Evolutionary conservation across 1,140 invertebrate species (phyloP).

Genomic region (Philotrypesis tridentata): DNA sequence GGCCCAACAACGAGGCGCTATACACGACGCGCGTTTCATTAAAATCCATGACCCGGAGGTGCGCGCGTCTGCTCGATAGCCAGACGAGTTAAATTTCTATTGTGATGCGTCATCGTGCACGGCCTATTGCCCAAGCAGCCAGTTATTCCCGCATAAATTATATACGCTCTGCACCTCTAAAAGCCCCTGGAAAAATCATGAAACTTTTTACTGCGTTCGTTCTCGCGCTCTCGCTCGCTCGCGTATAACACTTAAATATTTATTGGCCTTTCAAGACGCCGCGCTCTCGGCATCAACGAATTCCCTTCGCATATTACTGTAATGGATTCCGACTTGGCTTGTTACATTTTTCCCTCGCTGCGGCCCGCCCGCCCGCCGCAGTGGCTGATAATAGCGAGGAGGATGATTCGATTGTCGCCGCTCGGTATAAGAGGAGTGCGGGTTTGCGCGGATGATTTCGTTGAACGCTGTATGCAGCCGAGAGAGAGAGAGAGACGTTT

Average conservation of each 20-base stretch:
- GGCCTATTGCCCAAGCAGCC: neutral
- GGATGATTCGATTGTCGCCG: too few species aligned
- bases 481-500: too few species aligned
- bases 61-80: neutral
- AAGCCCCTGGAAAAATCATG: neutral
- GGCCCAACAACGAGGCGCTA: too few species aligned
- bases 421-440: too few species aligned
- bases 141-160: constrained; percentile 10
- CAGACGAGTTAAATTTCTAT: constrained; percentile 1
- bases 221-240: too few species aligned
- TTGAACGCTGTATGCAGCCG: too few species aligned
- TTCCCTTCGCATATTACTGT: neutral
- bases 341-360: too few species aligned
- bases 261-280: neutral
- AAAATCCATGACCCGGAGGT: constrained; percentile 10
- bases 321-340: neutral
- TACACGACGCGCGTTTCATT: neutral
- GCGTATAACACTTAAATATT: neutral
- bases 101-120: constrained; percentile 6
- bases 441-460: too few species aligned
- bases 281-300: neutral
- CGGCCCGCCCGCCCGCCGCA: too few species aligned
- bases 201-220: neutral
- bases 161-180: neutral
- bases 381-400: too few species aligned